Conservation (phyloP, 2,113 vertebrate species). For the Progne subis region DNA sequence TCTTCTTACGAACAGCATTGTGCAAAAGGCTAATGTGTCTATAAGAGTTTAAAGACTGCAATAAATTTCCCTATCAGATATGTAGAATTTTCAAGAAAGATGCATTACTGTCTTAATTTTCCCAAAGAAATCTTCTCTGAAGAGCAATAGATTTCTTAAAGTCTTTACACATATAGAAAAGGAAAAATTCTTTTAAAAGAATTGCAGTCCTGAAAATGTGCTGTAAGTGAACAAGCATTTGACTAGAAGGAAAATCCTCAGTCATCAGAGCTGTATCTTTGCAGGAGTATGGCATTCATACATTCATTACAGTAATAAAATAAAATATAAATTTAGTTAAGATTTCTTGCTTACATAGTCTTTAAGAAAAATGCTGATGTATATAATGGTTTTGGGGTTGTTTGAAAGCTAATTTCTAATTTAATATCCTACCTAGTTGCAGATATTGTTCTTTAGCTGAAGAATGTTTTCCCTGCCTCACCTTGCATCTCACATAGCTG, state of each 20-base stretch:
- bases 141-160: neutral
- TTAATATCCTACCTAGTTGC: neutral
- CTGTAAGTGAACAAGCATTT: neutral
- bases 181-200: neutral
- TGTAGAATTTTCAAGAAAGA: neutral
- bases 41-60: neutral
- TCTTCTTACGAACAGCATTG: neutral
- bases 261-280: neutral
- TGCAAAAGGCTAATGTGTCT: neutral
- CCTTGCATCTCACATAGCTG: neutral
- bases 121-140: neutral
- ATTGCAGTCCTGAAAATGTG: neutral
- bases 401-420: neutral
- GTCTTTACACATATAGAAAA: neutral
- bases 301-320: neutral
- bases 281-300: neutral
- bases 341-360: neutral
- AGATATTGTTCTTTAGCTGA: neutral
- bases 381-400: neutral
- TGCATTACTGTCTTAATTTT: neutral
- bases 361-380: neutral
- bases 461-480: neutral
- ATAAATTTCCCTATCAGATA: neutral
- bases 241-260: neutral
- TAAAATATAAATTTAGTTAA: neutral